Evolutionary conservation across 2,888 invertebrate species (phyloP).

Genomic region (Vanessa cardui): DNA sequence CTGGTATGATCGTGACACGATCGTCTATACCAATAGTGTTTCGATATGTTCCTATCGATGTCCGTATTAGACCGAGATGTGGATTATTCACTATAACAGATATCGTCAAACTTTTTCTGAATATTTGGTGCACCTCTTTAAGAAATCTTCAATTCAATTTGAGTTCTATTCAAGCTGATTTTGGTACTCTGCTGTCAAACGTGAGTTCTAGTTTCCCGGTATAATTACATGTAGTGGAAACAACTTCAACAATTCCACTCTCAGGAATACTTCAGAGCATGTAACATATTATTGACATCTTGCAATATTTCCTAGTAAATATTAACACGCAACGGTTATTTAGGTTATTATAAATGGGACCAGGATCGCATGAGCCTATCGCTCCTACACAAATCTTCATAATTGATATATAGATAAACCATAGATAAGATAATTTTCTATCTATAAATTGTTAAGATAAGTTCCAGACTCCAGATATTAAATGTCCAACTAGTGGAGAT

Average conservation of each 20-base stretch:
- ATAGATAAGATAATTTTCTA: slow-evolving; percentile 31
- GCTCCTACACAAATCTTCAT: slow-evolving; percentile 28
- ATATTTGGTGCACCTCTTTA: too few relatives aligned
- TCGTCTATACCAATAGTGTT: slow-evolving; percentile 25
- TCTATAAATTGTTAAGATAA: slow-evolving; percentile 31
- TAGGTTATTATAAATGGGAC: slow-evolving; percentile 28
- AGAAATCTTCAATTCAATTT: too few relatives aligned
- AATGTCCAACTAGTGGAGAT: slow-evolving; percentile 16
- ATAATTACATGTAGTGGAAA: too few relatives aligned
- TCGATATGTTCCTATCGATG: slow-evolving; percentile 8
- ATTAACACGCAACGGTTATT: slow-evolving; percentile 30
- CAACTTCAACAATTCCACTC: too few relatives aligned
- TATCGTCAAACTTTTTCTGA: too few relatives aligned
- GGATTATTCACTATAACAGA: background rate
- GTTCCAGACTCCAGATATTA: slow-evolving; percentile 16
- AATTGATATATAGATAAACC: slow-evolving; percentile 32
- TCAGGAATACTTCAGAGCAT: too few relatives aligned
- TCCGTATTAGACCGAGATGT: background rate
- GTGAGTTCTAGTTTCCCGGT: too few relatives aligned
- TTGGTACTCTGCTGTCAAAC: too few relatives aligned
- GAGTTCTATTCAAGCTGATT: too few relatives aligned
- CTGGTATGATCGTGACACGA: slow-evolving; percentile 58
- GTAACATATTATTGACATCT: too few relatives aligned
- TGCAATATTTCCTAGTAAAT: slow-evolving; percentile 4
- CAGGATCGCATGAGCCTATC: slow-evolving; percentile 16